These are phyloP conservation scores for Pristionchus pacificus DNA, from an alignment of 1,140 invertebrate genomes.

Conservation along the genomic window DNA sequence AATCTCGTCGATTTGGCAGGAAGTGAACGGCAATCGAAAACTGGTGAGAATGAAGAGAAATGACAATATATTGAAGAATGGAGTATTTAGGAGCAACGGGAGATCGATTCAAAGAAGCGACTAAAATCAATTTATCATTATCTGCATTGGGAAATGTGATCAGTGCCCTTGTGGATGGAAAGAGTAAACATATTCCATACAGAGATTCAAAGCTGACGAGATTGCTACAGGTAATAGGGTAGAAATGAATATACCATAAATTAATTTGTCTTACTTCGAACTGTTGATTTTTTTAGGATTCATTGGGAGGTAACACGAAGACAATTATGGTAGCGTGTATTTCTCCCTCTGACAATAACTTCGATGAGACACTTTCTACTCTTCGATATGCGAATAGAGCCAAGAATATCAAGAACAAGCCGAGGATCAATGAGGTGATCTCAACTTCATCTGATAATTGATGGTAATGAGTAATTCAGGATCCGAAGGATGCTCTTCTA, in stretches of 20 bases:
- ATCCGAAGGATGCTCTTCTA: slow-evolving; percentile 83
- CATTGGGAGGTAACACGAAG: slow-evolving; percentile 87
- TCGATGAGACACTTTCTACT: slow-evolving; percentile 74
- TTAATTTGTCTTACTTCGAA: not conserved
- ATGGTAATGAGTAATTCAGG: slow-evolving; percentile 21
- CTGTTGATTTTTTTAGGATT: slow-evolving; percentile 64
- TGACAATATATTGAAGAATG: not conserved
- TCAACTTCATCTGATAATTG: not conserved
- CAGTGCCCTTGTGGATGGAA: slow-evolving; percentile 78
- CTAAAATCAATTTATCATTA: slow-evolving; percentile 88
- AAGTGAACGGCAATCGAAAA: slow-evolving; percentile 63
- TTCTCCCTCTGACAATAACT: slow-evolving; percentile 76
- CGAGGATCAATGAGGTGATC: slow-evolving; percentile 76
- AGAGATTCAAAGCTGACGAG: slow-evolving; percentile 88
- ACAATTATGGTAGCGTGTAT: slow-evolving; percentile 93
- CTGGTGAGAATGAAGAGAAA: slow-evolving; percentile 48
- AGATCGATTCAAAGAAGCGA: slow-evolving; percentile 83
- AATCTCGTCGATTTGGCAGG: slow-evolving; percentile 76
- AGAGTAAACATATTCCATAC: slow-evolving; percentile 81
- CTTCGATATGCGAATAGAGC: slow-evolving; percentile 74
- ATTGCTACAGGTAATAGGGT: slow-evolving; percentile 76
- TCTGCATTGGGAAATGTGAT: slow-evolving; percentile 92
- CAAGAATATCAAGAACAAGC: slow-evolving; percentile 90
- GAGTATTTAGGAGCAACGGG: slow-evolving; percentile 77
- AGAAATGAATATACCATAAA: slow-evolving; percentile 1